phyloP scores from a whole-genome alignment of 1,140 invertebrate genomes.

The Pseudomyrmex gracilis region DNA sequence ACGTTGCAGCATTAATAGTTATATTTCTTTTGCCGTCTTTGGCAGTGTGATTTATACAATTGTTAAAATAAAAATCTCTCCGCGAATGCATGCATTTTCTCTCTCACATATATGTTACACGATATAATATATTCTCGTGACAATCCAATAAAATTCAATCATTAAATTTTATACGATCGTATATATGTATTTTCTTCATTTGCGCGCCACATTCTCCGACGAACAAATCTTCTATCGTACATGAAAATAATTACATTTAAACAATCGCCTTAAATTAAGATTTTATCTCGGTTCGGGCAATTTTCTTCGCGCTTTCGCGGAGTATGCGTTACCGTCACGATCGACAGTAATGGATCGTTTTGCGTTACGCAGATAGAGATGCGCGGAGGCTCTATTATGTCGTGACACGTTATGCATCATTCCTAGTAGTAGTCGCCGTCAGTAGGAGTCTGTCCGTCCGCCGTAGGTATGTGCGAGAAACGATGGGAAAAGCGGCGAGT shows the following conservation, averaged over 20 bases:
- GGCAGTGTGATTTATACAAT: conserved; percentile 6
- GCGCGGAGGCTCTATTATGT: conserved; percentile 78
- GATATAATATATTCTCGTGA: too few relatives aligned
- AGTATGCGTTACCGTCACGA: conserved; percentile 45
- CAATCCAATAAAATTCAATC: too few relatives aligned
- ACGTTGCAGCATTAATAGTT: conserved; percentile 20
- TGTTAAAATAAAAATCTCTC: neutral
- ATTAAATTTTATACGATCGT: too few relatives aligned
- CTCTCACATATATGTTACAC: too few relatives aligned
- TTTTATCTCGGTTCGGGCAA: neutral
- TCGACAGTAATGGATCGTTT: conserved; percentile 73
- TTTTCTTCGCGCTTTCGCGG: conserved; percentile 44
- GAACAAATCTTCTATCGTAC: neutral
- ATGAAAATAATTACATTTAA: neutral
- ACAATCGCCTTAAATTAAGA: neutral
- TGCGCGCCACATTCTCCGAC: neutral
- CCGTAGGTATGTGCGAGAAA: conserved; percentile 73
- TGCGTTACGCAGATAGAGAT: conserved; percentile 67
- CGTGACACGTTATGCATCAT: conserved; percentile 81
- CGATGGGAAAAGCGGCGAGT: conserved; percentile 80
- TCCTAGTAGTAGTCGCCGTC: conserved; percentile 73
- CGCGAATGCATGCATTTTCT: neutral
- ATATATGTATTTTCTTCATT: neutral
- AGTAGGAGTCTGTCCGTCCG: conserved; percentile 70
- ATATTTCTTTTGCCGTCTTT: too few relatives aligned